These are phyloP conservation scores for Adelosebastes latens DNA, from an alignment of 2,797 vertebrate genomes.

Conservation along the genomic window DNA sequence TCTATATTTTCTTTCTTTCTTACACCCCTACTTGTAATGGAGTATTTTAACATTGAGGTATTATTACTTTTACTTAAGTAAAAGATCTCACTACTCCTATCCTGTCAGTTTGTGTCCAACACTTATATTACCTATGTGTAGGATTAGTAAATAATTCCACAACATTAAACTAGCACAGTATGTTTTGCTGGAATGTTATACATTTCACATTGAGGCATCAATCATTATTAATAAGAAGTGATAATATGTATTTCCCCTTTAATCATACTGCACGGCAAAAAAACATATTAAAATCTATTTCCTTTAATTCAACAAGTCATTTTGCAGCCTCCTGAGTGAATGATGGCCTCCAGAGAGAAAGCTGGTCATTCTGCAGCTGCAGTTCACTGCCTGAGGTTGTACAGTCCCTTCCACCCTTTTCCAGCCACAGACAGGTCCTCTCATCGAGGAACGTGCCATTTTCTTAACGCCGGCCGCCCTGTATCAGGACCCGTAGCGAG, in stretches of 20 bases:
- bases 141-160: not conserved
- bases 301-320: conserved; percentile 9
- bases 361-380: conserved; percentile 10
- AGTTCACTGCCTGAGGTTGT: conserved; percentile 24
- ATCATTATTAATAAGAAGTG: not conserved
- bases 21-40: no score
- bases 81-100: no score
- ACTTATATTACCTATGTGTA: not conserved
- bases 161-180: not conserved
- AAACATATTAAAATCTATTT: conserved; percentile 6
- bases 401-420: not conserved
- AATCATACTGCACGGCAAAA: not conserved
- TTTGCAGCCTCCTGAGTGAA: not conserved
- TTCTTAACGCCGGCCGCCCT: conserved; percentile 8
- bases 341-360: conserved; percentile 10
- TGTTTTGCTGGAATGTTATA: not conserved
- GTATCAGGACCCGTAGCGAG: conserved; percentile 32
- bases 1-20: no score
- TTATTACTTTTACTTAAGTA: no score
- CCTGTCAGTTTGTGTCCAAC: not conserved
- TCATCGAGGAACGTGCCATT: conserved; percentile 47
- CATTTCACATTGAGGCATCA: not conserved
- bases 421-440: conserved; percentile 52
- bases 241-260: conserved; percentile 18
- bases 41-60: no score